Base-by-base conservation (phyloP, 2,113 vertebrate genomes). In the Macroglossus sobrinus region DNA sequence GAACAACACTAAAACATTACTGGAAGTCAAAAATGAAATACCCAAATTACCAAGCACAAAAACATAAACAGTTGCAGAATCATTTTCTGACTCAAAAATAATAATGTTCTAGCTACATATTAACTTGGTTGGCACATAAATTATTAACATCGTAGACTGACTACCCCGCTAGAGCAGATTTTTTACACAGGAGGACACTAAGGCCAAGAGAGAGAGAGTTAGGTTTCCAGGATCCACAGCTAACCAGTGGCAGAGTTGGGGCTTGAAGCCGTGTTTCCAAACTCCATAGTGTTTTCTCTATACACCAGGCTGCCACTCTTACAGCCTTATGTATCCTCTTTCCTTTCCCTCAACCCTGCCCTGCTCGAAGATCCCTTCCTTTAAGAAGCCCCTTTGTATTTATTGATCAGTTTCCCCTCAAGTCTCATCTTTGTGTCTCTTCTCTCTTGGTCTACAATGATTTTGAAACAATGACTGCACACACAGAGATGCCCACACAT, bases 11-110 rank as follows among this genome's bases (percentile, higher is more conserved):
- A 22, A 93, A 75, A 63, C 35, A 14, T 63, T 69, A 69, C 61
- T 90, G 33, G 94, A 93, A 93, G 76, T 64, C 85, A 72, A 68
- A 89, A 72, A 59, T 87, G 84, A 71, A 87, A 80, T 92, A 84
- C 68, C 79, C 69, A 14, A 85, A 84, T 69, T 28, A 76, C 45
- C 68, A 76, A 84, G 33, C 15, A 28, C 22, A 84, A 86, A 92
- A 72, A 69, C 14, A 33, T 47, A 80, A 79, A 78, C 59, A 53
- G 68, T n/a, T 47, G 38, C 35, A 55, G n/a, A 88, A 33, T 76
- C n/a, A 22, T 69, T 53, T 92, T 75, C 28, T 85, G 55, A 92
- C 45, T 87, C 38, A 89, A 64, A 89, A 84, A 88, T 40, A 84
- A 30, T 47, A 45, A 84, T 43, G 75, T 68, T 86, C 43, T 38